Conservation (phyloP, 2,888 invertebrate species). For the Scrobipalpa costella region DNA sequence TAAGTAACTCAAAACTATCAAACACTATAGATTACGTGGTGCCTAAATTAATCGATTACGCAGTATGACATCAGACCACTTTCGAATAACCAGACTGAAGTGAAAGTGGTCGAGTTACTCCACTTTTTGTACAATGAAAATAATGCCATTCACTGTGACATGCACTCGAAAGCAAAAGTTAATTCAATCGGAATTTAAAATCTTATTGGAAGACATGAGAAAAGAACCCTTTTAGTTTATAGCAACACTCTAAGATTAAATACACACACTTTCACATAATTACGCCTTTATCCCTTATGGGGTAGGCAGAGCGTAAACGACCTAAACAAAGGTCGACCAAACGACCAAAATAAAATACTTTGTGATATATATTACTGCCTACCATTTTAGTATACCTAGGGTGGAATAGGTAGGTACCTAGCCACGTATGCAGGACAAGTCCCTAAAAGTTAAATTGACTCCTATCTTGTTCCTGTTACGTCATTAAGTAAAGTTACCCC, state of each 20-base stretch:
- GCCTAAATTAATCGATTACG: conserved; percentile 12
- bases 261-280: too few species aligned
- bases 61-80: conserved; percentile 26
- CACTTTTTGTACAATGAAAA: conserved; percentile 16
- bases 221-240: too few species aligned
- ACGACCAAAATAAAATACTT: too few species aligned
- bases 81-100: conserved; percentile 30
- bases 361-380: too few species aligned
- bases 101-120: conserved; percentile 32
- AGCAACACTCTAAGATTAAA: too few species aligned
- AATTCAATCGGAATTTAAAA: too few species aligned
- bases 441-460: neutral
- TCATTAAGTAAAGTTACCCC: neutral
- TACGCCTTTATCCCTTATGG: too few species aligned
- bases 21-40: conserved; percentile 7
- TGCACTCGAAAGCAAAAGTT: neutral
- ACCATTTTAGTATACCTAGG: too few species aligned
- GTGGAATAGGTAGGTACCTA: neutral
- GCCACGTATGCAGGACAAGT: neutral
- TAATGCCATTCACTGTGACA: conserved; percentile 6
- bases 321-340: too few species aligned
- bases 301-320: too few species aligned
- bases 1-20: neutral
- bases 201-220: too few species aligned
- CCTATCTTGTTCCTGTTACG: too few species aligned